Evolutionary conservation across 37 sponge, comb jelly and placozoan species (phyloP).

Genomic region (Ephydatia muelleri): DNA sequence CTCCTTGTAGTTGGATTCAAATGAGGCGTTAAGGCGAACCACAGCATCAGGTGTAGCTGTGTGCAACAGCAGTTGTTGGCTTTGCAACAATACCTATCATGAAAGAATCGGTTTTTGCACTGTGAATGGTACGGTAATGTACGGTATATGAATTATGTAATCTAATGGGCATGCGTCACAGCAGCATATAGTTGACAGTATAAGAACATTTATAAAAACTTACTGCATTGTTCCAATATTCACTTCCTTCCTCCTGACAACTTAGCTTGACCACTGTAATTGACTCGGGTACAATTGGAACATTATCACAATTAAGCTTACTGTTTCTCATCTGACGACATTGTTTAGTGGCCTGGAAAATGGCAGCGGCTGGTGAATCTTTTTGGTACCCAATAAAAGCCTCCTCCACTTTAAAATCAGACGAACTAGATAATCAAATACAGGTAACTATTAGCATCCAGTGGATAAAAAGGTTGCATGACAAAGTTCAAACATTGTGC

Average conservation of each 20-base stretch:
- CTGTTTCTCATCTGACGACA: not conserved
- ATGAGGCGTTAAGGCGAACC: constrained; percentile 27
- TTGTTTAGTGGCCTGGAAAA: constrained; percentile 59
- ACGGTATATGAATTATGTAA: too few relatives aligned
- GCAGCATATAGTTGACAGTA: too few relatives aligned
- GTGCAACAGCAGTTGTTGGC: constrained; percentile 56
- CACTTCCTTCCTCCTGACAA: not conserved
- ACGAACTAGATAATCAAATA: not conserved
- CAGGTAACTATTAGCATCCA: too few relatives aligned
- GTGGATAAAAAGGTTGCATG: not conserved
- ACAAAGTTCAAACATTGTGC: not conserved
- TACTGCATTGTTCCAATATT: constrained; percentile 14
- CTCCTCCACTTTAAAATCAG: constrained; percentile 53
- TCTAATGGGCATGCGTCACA: too few relatives aligned
- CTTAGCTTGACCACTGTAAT: not conserved
- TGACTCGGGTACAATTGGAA: not conserved
- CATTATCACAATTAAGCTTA: not conserved
- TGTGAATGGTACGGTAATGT: not conserved
- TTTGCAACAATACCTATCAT: constrained; percentile 35
- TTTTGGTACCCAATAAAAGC: constrained; percentile 81
- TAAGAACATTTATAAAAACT: not conserved
- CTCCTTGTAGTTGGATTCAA: not conserved
- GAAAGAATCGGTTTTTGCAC: not conserved
- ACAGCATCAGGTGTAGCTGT: constrained; percentile 69
- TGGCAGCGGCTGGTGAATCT: constrained; percentile 74